Base-by-base conservation (phyloP, 2,888 invertebrate species). In the Microctonus aethiopoides region DNA sequence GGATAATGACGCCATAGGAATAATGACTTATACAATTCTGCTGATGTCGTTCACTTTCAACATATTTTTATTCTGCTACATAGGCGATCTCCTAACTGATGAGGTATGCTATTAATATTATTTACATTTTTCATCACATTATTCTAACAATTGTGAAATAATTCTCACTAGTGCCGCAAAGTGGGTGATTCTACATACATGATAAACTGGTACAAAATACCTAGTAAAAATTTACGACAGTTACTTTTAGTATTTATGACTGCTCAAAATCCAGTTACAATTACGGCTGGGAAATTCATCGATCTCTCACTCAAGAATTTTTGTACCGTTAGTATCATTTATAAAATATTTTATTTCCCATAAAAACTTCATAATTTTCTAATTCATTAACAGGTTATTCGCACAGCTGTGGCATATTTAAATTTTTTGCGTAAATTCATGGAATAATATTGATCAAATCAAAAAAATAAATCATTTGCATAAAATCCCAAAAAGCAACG, bases 51-150 rank as follows among this genome's bases (percentile, higher is more conserved):
- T 73, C 16, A 22, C 65, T 1, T 70, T 72, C 51, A 71, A 76
- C 61, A 80, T 83, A 57, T 83, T 81, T 41, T 77, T 81, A 32
- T 73, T 81, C 26, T 84, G 83, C 41, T 81, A 79, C 57, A 80
- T 81, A 24, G 83, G 83, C 0, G 80, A 83, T 71, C 70, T 79
- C 54, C 75, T 83, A 5, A 77, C 76, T 4, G 80, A 83, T 57
- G 71, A 81, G 77, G 83, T 83, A 77, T 75, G 29, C 5, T 29
- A 29, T 29, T 29, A 29, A 29, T 29, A 3, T 5, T 29, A n/a
- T n/a, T n/a, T n/a, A n/a, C n/a, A n/a, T n/a, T n/a, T 29, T 29
- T 26, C 20, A n/a, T 22, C 7, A 13, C 10, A 6, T 32, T 22
- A 26, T 10, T 0, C 10, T n/a, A n/a, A n/a, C n/a, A n/a, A n/a